Evolutionary conservation across 2,797 vertebrate genomes (phyloP), one percentile per base, ranked within the genome.

Genomic region (Fringilla coelebs): DNA sequence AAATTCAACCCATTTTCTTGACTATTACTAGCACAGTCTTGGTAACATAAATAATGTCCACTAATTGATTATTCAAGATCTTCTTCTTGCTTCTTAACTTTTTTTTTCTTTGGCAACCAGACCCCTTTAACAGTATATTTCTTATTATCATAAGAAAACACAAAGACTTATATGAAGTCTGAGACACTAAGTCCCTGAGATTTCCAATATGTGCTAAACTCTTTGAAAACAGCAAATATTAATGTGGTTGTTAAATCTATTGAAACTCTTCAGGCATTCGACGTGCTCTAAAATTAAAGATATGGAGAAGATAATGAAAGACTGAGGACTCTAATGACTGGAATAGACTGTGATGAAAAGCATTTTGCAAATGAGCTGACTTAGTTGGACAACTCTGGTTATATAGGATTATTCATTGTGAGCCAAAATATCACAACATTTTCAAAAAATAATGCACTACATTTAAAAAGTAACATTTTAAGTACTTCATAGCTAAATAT

Each of bases 251-350:
- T 84, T 86, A 85, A 78, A 84, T 65, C 31, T 31, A 34, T 13
- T 66, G 66, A 62, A 75, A 6, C 4, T 46, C 38, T 76, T 52
- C 32, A 58, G 31, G 26, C 43, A 40, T 80, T 82, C 16, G 88
- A 65, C 49, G 48, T 29, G 19, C 26, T 91, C 13, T 90, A 62
- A 86, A 91, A 89, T 68, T 93, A 85, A 88, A 93, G 77, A 86
- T 85, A 52, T 17, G 36, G 32, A 60, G 63, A 94, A 74, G 81
- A 48, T 89, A 91, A 74, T 22, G 15, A 63, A 94, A 60, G 14
- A 51, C 43, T 48, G 41, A 94, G 62, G 45, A 66, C 43, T 85
- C 11, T 75, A 73, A 91, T 71, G 36, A 60, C 48, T 79, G 80
- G 36, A 91, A 72, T 32, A 91, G 70, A 65, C 57, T 85, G 41